Evolutionary conservation across 2,113 vertebrate species (phyloP).

Genomic region (Stigmatopora nigra): DNA sequence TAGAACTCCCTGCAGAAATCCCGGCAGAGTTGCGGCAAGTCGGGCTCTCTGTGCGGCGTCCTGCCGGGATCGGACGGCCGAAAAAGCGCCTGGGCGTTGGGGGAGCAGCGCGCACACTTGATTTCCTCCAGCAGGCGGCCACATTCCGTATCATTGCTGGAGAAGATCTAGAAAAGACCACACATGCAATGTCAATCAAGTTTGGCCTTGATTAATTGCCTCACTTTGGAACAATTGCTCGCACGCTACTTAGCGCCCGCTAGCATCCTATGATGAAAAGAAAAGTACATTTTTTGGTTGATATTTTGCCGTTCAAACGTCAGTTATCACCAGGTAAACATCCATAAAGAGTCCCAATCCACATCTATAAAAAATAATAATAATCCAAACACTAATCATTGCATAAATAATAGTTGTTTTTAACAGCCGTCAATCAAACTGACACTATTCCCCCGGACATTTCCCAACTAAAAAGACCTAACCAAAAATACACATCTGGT

Average conservation of each 20-base stretch:
- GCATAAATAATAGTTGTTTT: too few species aligned
- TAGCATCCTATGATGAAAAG: not conserved
- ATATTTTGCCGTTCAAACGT: too few species aligned
- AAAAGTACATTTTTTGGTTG: too few species aligned
- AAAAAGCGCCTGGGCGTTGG: constrained; percentile 92
- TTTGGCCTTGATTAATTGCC: not conserved
- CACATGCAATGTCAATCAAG: constrained; percentile 22
- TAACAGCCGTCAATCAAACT: too few species aligned
- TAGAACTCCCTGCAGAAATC: constrained; percentile 98
- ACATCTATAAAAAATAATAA: too few species aligned
- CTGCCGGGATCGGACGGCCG: constrained; percentile 79
- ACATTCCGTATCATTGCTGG: constrained; percentile 97
- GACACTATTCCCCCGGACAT: not conserved
- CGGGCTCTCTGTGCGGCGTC: constrained; percentile 78
- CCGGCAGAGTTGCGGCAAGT: constrained; percentile 87
- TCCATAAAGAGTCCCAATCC: too few species aligned
- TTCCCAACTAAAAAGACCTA: not conserved
- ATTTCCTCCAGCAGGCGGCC: constrained; percentile 92
- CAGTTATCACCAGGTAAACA: too few species aligned
- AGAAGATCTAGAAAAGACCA: constrained; percentile 81
- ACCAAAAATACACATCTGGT: not conserved
- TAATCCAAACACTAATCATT: too few species aligned
- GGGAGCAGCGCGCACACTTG: constrained; percentile 94
- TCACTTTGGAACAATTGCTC: not conserved
- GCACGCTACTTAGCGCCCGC: not conserved